These are phyloP conservation scores for Distichodus sexfasciatus DNA, from an alignment of 2,797 vertebrate species.

Conservation along the genomic window DNA sequence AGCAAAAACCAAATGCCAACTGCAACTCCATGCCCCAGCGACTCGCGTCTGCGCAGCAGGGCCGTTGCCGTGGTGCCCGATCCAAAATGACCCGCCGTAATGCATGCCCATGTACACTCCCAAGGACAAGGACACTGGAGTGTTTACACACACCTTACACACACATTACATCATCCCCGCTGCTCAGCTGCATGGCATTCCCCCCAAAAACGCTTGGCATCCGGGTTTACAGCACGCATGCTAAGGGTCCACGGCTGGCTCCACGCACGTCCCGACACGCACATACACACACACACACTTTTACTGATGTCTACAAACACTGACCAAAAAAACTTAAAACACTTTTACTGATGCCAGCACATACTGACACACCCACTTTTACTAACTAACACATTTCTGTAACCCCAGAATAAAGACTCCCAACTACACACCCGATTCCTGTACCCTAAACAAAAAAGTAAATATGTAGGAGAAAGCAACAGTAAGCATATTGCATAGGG, in stretches of 20 bases:
- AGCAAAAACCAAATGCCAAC: too few relatives aligned
- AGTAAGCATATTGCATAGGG: conserved; percentile 62
- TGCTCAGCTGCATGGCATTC: conserved; percentile 55
- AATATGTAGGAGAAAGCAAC: conserved; percentile 55
- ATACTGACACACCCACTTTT: too few relatives aligned
- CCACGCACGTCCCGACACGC: too few relatives aligned
- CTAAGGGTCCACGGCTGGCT: conserved; percentile 26
- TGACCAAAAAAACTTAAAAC: too few relatives aligned
- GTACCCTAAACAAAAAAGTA: conserved; percentile 50
- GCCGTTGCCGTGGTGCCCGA: conserved; percentile 10
- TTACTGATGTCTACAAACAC: too few relatives aligned
- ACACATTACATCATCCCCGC: conserved; percentile 72
- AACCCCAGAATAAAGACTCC: conserved; percentile 34
- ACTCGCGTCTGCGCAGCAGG: too few relatives aligned
- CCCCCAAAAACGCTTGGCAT: conserved; percentile 63
- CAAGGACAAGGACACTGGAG: conserved; percentile 71
- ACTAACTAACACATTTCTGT: conserved; percentile 7
- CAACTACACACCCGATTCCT: conserved; percentile 39
- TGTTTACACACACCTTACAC: conserved; percentile 75
- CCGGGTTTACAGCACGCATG: conserved; percentile 23
- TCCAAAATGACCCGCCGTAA: conserved; percentile 31
- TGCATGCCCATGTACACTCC: conserved; percentile 64
- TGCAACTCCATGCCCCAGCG: too few relatives aligned
- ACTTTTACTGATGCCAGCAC: too few relatives aligned
- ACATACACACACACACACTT: too few relatives aligned